phyloP scores from a whole-genome alignment of 2,888 invertebrate genomes.

The Drosophila recens region DNA sequence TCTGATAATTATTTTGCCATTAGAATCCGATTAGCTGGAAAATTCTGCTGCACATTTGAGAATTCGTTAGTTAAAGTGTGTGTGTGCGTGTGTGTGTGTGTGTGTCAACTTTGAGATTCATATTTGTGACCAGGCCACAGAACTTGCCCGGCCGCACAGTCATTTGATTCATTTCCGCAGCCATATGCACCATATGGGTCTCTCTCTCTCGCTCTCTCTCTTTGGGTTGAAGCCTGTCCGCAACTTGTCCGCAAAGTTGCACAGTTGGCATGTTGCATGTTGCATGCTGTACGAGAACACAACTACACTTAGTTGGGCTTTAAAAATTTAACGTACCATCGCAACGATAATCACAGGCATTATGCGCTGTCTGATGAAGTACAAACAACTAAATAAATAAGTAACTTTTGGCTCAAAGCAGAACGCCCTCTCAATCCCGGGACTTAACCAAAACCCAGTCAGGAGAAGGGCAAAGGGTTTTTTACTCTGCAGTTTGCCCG shows the following conservation, averaged over 20 bases:
- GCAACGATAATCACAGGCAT: slow-evolving; percentile 65
- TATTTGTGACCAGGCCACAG: slow-evolving; percentile 33
- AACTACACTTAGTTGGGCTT: slow-evolving; percentile 38
- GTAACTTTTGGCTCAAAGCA: slow-evolving; percentile 26
- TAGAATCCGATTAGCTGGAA: slow-evolving; percentile 85
- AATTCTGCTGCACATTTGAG: slow-evolving; percentile 61
- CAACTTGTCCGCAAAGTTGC: slow-evolving; percentile 61
- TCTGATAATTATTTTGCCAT: slow-evolving; percentile 85
- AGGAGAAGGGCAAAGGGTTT: slow-evolving; percentile 3
- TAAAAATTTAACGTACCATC: slow-evolving; percentile 59
- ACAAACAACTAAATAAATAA: slow-evolving; percentile 74
- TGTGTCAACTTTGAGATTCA: slow-evolving; percentile 59
- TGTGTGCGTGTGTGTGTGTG: slow-evolving; percentile 11
- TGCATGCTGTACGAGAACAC: slow-evolving; percentile 13
- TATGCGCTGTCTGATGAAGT: slow-evolving; percentile 75
- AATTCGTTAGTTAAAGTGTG: not conserved
- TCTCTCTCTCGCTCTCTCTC: not conserved
- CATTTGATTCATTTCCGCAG: slow-evolving; percentile 74
- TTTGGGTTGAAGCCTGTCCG: slow-evolving; percentile 50
- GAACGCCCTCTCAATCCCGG: not conserved
- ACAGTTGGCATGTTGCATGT: slow-evolving; percentile 30
- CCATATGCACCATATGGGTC: slow-evolving; percentile 42
- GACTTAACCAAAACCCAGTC: not conserved
- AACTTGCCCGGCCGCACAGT: slow-evolving; percentile 28
- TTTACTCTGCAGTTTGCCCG: slow-evolving; percentile 21